These are phyloP conservation scores for Octonoba sinensis DNA, from an alignment of 2,888 invertebrate genomes.

Conservation along the genomic window DNA sequence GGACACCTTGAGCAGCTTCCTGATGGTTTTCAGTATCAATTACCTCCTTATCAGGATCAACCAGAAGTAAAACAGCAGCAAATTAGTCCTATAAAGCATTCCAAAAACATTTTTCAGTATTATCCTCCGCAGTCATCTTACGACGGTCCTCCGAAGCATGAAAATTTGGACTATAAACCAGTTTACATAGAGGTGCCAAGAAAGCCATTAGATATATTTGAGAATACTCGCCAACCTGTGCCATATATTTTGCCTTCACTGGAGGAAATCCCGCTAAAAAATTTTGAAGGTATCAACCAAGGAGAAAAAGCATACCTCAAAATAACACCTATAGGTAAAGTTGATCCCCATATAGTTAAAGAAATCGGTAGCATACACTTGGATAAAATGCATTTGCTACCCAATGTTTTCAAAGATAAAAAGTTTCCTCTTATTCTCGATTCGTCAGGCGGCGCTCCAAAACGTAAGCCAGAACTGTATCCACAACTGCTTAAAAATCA, in stretches of 20 bases:
- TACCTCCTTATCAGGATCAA: no score
- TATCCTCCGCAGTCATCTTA: conserved; percentile 45
- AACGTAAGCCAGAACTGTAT: background rate
- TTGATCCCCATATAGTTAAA: conserved; percentile 16
- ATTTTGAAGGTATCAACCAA: background rate
- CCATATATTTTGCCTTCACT: conserved; percentile 23
- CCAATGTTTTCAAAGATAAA: background rate
- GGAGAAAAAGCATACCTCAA: conserved; percentile 35
- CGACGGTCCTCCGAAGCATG: conserved; percentile 9
- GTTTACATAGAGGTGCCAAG: conserved; percentile 43
- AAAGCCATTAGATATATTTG: conserved; percentile 42
- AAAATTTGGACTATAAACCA: conserved; percentile 30
- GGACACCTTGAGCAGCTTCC: no score
- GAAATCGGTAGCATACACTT: conserved; percentile 27
- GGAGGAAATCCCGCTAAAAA: conserved; percentile 2
- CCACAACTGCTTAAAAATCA: no score
- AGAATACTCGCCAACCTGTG: conserved; percentile 23
- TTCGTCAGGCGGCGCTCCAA: background rate
- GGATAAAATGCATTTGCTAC: conserved; percentile 1
- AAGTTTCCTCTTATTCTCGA: conserved; percentile 2
- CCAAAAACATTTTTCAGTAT: conserved; percentile 34
- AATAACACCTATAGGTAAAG: conserved; percentile 30
- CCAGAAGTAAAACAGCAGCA: no score
- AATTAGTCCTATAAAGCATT: no score
- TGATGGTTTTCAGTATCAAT: no score